phyloP scores from a whole-genome alignment of 2,888 invertebrate species.

The Nephrotoma guestfalica region DNA sequence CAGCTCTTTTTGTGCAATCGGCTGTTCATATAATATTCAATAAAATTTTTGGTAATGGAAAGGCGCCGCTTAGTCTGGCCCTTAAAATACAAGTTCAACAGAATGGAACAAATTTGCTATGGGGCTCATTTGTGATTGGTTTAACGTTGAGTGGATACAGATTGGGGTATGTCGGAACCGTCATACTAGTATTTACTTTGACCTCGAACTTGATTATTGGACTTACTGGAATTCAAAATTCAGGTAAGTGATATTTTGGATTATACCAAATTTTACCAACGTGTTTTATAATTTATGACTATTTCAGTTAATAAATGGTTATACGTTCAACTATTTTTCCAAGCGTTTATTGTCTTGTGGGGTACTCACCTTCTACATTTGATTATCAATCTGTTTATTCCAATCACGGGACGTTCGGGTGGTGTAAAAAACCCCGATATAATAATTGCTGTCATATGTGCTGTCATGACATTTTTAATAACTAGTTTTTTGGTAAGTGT shows the following conservation, averaged over 20 bases:
- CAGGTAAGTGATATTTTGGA: conserved; percentile 16
- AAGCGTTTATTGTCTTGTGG: conserved; percentile 21
- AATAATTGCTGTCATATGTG: conserved; percentile 29
- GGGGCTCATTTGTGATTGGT: conserved; percentile 19
- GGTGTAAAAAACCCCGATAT: conserved; percentile 33
- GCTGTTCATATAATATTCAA: conserved; percentile 18
- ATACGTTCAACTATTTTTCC: conserved; percentile 20
- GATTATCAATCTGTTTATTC: conserved; percentile 25
- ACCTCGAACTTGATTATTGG: conserved; percentile 18
- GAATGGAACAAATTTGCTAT: conserved; percentile 21
- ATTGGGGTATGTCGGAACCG: conserved; percentile 19
- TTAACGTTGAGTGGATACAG: conserved; percentile 20
- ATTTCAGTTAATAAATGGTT: conserved; percentile 21
- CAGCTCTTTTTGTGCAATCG: conserved; percentile 19
- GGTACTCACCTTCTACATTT: conserved; percentile 20
- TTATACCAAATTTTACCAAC: not conserved
- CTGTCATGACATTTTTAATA: conserved; percentile 27
- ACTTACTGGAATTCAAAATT: conserved; percentile 18
- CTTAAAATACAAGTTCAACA: conserved; percentile 21
- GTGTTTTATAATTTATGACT: not conserved
- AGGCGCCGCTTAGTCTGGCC: conserved; percentile 22
- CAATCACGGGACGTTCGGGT: conserved; percentile 34
- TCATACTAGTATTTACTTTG: conserved; percentile 19
- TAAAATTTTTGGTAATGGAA: not conserved
- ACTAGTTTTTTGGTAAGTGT: conserved; percentile 27